These are phyloP conservation scores for Dicaeum eximium DNA, from an alignment of 2,113 vertebrate species.

Conservation along the genomic window DNA sequence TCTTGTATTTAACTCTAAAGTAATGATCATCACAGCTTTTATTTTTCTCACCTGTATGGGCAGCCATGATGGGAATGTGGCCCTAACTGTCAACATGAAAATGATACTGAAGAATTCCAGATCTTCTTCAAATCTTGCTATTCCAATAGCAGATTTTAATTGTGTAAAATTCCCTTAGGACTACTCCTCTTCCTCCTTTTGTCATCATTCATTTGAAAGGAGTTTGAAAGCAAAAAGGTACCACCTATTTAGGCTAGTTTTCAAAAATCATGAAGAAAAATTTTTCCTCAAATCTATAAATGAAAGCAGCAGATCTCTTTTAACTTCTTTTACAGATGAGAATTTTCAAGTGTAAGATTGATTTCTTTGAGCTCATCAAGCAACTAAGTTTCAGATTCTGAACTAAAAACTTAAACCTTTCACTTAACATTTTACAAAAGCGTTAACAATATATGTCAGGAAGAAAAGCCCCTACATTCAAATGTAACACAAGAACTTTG, in stretches of 20 bases:
- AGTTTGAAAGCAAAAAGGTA: neutral
- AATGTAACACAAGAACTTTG: neutral
- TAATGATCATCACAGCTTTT: neutral
- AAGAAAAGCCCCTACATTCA: neutral
- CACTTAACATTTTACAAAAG: neutral
- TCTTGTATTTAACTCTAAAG: neutral
- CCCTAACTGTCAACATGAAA: neutral
- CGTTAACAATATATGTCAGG: neutral
- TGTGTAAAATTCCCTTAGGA: neutral
- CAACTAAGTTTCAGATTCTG: neutral
- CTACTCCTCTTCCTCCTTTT: neutral
- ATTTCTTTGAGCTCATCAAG: neutral
- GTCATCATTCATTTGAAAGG: neutral
- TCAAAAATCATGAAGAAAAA: neutral
- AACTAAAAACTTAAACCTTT: neutral
- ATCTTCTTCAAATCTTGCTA: too few relatives aligned
- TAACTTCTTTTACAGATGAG: neutral
- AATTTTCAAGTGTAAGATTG: fast-evolving
- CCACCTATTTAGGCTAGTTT: neutral
- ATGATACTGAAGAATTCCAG: neutral
- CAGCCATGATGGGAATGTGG: neutral
- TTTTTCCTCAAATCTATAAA: neutral
- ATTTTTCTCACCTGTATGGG: neutral
- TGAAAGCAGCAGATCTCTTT: neutral
- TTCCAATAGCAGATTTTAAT: neutral